Evolutionary conservation across 2,113 vertebrate species (phyloP).

Genomic region (Ailurus styani): DNA sequence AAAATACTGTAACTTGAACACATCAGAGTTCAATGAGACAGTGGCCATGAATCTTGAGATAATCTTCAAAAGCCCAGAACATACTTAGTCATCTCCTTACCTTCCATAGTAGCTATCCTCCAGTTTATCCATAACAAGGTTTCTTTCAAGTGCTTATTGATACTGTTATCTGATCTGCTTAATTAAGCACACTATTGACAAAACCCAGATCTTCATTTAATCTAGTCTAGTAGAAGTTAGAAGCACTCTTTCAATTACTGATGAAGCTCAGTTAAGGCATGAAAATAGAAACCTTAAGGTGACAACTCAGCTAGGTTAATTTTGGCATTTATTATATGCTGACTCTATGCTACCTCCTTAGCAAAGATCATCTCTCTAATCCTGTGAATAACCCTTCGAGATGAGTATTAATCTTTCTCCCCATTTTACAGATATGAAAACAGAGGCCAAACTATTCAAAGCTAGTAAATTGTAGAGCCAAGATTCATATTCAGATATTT

Average conservation of each 20-base stretch:
- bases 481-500: background rate
- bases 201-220: constrained; percentile 53
- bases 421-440: background rate
- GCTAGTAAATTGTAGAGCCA: background rate
- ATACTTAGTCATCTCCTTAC: background rate
- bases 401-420: background rate
- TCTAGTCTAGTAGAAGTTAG: constrained; percentile 22
- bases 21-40: background rate
- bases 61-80: background rate
- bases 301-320: background rate
- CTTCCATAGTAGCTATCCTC: background rate
- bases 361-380: background rate
- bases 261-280: background rate
- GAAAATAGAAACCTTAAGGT: background rate
- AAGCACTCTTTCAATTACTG: background rate
- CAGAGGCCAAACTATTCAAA: background rate
- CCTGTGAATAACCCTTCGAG: background rate
- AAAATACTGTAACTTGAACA: background rate
- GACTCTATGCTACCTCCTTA: background rate
- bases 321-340: background rate
- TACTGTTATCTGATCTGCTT: constrained; percentile 44
- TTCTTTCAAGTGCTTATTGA: constrained; percentile 34
- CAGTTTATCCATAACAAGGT: constrained; percentile 9
- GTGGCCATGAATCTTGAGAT: background rate
- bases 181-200: constrained; percentile 58